phyloP scores from a whole-genome alignment of 2,888 invertebrate species.

The Protophormia terraenovae region DNA sequence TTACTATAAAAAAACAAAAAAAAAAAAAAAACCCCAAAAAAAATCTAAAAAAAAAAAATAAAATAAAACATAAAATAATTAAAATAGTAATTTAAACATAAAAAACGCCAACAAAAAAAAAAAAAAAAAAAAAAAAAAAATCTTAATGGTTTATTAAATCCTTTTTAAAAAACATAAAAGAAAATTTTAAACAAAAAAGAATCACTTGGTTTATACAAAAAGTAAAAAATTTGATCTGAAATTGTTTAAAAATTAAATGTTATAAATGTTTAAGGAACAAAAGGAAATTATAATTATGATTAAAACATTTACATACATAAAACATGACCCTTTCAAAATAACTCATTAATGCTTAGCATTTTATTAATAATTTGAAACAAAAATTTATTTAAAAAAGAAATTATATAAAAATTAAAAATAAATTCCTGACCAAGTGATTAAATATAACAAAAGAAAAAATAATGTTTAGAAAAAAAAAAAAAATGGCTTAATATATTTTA shows the following conservation, averaged over 20 bases:
- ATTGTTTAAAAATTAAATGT: conserved; percentile 12
- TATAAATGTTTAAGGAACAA: conserved; percentile 42
- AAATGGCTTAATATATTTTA: conserved; percentile 32
- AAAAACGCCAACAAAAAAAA: conserved; percentile 52
- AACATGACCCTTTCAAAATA: conserved; percentile 8
- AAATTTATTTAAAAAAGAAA: conserved; percentile 9
- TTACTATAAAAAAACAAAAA: conserved; percentile 47
- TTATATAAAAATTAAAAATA: conserved; percentile 5
- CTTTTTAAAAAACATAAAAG: conserved; percentile 37
- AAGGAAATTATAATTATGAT: too few species aligned
- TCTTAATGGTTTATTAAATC: conserved; percentile 28
- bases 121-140: not conserved
- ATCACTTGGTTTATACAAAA: conserved; percentile 57
- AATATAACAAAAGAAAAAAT: conserved; percentile 17
- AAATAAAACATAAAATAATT: conserved; percentile 37
- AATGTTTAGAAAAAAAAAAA: not conserved
- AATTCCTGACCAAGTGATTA: conserved; percentile 53
- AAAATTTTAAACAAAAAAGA: conserved; percentile 36
- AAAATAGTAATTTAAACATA: conserved; percentile 42
- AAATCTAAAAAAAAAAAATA: conserved; percentile 24
- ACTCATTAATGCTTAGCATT: conserved; percentile 65
- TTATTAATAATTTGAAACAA: not conserved
- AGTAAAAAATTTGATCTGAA: conserved; percentile 1
- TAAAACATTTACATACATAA: too few species aligned
- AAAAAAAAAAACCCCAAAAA: conserved; percentile 21